Evolutionary conservation across 2,888 invertebrate species (phyloP), one percentile per base, ranked within the genome.

Genomic region (Lacanobia oleracea): DNA sequence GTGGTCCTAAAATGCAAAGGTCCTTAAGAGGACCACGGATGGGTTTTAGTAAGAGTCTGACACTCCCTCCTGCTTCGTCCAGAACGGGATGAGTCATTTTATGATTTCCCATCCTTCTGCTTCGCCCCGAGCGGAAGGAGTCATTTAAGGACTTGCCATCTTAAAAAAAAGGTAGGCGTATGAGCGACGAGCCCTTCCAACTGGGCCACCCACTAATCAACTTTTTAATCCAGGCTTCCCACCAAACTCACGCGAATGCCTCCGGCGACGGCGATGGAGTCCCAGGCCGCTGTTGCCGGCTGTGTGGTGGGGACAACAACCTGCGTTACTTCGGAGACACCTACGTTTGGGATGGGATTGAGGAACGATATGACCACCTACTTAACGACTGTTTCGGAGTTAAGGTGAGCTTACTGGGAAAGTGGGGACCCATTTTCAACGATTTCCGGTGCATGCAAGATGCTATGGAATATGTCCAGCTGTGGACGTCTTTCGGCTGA

Each of bases 371-470:
- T 66, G 90, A 92, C 45, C 87, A 88, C 12, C 82, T 92, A 2
- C 75, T 93, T 23, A 86, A 73, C 27, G 88, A 92, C 56, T 91
- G 92, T 67, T 93, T 93, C 75, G 91, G 90, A 48, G 85, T 93
- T 2, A 86, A 76, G 86, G 92, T 56, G 27, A 33, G 33, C 33
- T 33, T 4, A 33, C 6, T 33, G 4, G 33, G 6, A 3, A 27
- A 27, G 27, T 33, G 8, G 48, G 18, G 8, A 2, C 7, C 6
- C 2, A 18, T 7, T 18, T 48, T 48, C 18, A 5, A 1, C 7
- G 48, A 48, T 48, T 48, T 18, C 48, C 16, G 48, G 7, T 18
- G 18, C 18, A 8, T 48, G 8, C 10, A 2, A 7, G 14, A 43
- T 12, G 43, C 6, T 12, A 3, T 14, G 43, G 43, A 4, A 3